Evolutionary conservation across 2,888 invertebrate genomes (phyloP), one percentile per base, ranked within the genome.

Genomic region (Galeopsomyia nigrocyanea): DNA sequence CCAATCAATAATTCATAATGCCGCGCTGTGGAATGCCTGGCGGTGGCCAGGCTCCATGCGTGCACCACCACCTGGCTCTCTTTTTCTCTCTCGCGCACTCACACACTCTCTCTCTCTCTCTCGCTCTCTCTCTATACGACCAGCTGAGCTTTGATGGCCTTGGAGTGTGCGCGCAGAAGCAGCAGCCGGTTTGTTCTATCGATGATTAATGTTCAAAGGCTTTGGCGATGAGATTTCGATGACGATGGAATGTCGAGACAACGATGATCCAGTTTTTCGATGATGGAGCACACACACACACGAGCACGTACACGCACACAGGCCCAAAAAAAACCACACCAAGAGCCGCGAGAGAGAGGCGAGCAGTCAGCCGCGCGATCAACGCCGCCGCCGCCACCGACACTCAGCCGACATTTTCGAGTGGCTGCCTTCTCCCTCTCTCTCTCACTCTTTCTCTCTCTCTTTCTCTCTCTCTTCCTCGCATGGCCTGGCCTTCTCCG

Each of bases 371-470:
- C 21, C n/a, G 21, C 47, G 21, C 49, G 46, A 47, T 21, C 46
- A 17, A 13, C 60, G 19, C 9, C 46, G 17, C 56, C 9, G 56
- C 56, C 21, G 21, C 56, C 57, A 66, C 66, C 76, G 76, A 75
- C 76, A 77, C 73, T 69, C 77, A 74, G 61, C 71, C 64, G 77
- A 79, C 79, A 79, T 79, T 77, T 77, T 78, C 71, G 68, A 63
- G 58, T 64, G 67, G n/a, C 47, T 65, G 17, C 13, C 19, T 22
- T 26, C 71, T 60, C 64, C 55, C 31, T 56, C 47, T 22, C 64
- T 65, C 58, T 55, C 22, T 60, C 31, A 0, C 58, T 53, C 3
- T 7, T 31, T 31, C 31, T 31, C 31, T 31, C 3, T 31, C 3
- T 31, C 3, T 31, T 7, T 31, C 31, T 3, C 1, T 10, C 39